These are phyloP conservation scores for Pachydiplax longipennis DNA, from an alignment of 2,888 invertebrate species.

Conservation along the genomic window DNA sequence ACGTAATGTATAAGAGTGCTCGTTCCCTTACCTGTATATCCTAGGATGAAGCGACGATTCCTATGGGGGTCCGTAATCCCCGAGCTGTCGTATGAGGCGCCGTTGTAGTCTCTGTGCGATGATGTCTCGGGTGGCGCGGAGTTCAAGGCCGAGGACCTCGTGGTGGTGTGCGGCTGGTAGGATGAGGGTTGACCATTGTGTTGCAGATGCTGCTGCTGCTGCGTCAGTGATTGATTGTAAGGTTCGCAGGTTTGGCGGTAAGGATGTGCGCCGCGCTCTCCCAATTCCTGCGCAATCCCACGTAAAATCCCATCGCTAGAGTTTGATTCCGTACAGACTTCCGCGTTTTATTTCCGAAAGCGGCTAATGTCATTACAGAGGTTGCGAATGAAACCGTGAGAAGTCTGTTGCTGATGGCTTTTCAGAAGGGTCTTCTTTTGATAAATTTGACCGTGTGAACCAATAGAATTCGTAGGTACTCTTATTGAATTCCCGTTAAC, in stretches of 20 bases:
- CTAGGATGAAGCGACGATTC: constrained; percentile 68
- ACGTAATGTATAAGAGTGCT: neutral
- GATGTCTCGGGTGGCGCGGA: neutral
- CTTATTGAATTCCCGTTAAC: too few species aligned
- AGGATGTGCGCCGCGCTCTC: constrained; percentile 10
- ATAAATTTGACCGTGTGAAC: too few species aligned
- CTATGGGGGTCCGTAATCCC: constrained; percentile 55
- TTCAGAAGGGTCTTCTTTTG: too few species aligned
- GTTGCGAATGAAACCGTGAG: too few species aligned
- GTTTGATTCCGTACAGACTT: too few species aligned
- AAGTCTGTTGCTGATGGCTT: too few species aligned
- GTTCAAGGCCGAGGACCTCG: neutral
- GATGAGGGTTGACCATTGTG: constrained; percentile 59
- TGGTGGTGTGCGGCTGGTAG: constrained; percentile 52
- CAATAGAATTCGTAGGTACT: too few species aligned
- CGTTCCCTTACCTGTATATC: constrained; percentile 68
- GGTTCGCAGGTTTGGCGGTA: constrained; percentile 14
- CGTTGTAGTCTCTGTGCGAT: constrained; percentile 50
- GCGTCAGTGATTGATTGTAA: constrained; percentile 50
- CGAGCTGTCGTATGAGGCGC: constrained; percentile 61
- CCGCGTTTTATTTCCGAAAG: too few species aligned
- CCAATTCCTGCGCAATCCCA: constrained; percentile 40
- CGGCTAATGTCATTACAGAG: too few species aligned
- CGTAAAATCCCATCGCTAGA: neutral
- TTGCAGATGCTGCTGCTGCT: constrained; percentile 62